phyloP scores from a whole-genome alignment of 1,140 invertebrate species.

The Potamilus streckersoni region DNA sequence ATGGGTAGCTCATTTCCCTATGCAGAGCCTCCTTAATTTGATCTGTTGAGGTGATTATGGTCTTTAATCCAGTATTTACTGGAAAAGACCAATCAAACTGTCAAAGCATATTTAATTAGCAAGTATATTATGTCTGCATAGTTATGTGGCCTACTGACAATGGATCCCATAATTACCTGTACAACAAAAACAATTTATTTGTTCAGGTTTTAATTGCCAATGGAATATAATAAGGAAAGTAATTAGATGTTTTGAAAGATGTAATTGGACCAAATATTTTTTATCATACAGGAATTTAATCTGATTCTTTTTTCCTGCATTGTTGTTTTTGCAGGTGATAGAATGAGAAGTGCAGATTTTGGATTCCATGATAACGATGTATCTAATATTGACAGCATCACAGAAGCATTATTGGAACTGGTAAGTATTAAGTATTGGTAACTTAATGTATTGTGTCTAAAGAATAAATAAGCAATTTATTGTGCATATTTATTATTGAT shows the following conservation, averaged over 20 bases:
- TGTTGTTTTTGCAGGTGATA: slow-evolving; percentile 43
- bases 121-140: too few relatives aligned
- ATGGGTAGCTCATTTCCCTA: too few relatives aligned
- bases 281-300: not conserved
- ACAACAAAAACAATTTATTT: too few relatives aligned
- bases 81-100: too few relatives aligned
- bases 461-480: not conserved
- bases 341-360: slow-evolving; percentile 58
- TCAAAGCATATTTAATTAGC: too few relatives aligned
- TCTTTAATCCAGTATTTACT: too few relatives aligned
- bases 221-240: too few relatives aligned
- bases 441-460: not conserved
- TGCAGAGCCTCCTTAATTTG: too few relatives aligned
- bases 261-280: not conserved
- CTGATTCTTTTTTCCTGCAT: not conserved
- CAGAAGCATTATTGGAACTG: slow-evolving; percentile 59
- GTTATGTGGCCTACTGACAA: too few relatives aligned
- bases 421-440: slow-evolving; percentile 35
- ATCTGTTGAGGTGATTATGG: too few relatives aligned
- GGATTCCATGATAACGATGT: slow-evolving; percentile 60
- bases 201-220: too few relatives aligned
- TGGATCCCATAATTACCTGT: too few relatives aligned
- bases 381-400: slow-evolving; percentile 56
- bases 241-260: not conserved
- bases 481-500: not conserved